phyloP scores from a whole-genome alignment of 1,140 invertebrate species.

The Atopsyche davidsoni region DNA sequence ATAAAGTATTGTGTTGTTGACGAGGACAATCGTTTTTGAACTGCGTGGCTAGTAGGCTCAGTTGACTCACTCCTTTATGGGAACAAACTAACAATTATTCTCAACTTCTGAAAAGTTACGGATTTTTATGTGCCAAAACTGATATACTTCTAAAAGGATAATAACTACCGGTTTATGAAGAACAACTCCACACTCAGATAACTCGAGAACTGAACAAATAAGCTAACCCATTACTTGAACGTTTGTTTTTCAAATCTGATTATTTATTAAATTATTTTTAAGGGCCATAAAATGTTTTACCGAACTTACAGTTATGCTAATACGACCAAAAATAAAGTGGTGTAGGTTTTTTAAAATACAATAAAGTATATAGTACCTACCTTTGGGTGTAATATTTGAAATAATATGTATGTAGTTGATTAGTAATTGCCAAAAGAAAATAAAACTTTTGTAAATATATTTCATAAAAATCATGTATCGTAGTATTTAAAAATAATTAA shows the following conservation, averaged over 20 bases:
- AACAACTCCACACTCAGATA: too few species aligned
- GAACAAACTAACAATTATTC: too few species aligned
- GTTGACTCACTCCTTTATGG: too few species aligned
- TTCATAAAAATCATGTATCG: not conserved
- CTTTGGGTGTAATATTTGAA: conserved; percentile 12
- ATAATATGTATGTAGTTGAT: conserved; percentile 3
- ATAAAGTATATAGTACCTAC: not conserved
- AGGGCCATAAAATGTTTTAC: not conserved
- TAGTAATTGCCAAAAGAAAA: conserved; percentile 19
- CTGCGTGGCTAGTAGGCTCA: too few species aligned
- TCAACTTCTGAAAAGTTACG: too few species aligned
- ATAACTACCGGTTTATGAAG: too few species aligned
- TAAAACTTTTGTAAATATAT: conserved; percentile 13
- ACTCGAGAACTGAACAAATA: too few species aligned
- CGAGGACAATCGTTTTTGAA: not conserved
- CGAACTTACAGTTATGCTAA: conserved; percentile 12
- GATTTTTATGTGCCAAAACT: too few species aligned
- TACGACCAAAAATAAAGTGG: conserved; percentile 17
- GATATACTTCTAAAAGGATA: too few species aligned
- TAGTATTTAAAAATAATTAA: conserved; percentile 8
- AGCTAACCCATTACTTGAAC: too few species aligned
- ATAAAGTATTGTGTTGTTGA: not conserved
- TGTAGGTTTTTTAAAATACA: conserved; percentile 8
- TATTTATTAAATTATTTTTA: not conserved
- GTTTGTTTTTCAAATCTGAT: not conserved